Base-by-base conservation (phyloP, 1,140 invertebrate genomes). In the Trichoplusia ni region DNA sequence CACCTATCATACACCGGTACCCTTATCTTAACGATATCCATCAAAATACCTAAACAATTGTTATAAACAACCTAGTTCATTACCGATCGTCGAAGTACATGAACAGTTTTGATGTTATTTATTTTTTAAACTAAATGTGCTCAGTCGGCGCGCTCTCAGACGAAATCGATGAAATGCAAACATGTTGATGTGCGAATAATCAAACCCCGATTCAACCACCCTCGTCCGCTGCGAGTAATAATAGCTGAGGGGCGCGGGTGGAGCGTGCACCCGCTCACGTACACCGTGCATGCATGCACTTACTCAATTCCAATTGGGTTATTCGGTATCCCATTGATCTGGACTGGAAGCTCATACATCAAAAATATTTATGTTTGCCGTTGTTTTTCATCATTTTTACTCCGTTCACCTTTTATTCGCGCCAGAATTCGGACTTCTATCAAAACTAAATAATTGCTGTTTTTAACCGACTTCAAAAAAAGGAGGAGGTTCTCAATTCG, bases 151-250 rank as follows among this genome's bases (percentile, higher is more conserved):
- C 77, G 71, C 75, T 71, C 67, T 75, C 54, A 54, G 46, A 46
- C 58, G 47, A 81, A 89, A 89, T 87, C 86, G 86, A 87, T 89
- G 83, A 78, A 82, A 84, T 69, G 79, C 82, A 84, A 84, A 86
- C 83, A 89, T 79, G 82, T 82, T 85, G 82, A 86, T 87, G 79
- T 82, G 84, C 76, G 84, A 82, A 84, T 88, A 84, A 86, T 87
- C 82, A 82, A 80, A 75, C 76, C 77, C 76, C 77, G 69, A 77
- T 70, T 69, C 75, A 75, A 77, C 82, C 85, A 82, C 80, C 73
- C 71, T 69, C 54, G 64, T 42, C 16, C 60, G 72, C 67, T 64
- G 69, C 72, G 66, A 75, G 77, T 82, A 87, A 86, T 86, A 87
- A 85, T 84, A 84, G 73, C 77, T 33, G 67, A 62, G 69, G 72